A percentile compares a stretch with the other conserved stretches of the same genome.
Evolutionary conservation across 2,797 vertebrate species (phyloP).

Genomic region (Microcaecilia unicolor): DNA sequence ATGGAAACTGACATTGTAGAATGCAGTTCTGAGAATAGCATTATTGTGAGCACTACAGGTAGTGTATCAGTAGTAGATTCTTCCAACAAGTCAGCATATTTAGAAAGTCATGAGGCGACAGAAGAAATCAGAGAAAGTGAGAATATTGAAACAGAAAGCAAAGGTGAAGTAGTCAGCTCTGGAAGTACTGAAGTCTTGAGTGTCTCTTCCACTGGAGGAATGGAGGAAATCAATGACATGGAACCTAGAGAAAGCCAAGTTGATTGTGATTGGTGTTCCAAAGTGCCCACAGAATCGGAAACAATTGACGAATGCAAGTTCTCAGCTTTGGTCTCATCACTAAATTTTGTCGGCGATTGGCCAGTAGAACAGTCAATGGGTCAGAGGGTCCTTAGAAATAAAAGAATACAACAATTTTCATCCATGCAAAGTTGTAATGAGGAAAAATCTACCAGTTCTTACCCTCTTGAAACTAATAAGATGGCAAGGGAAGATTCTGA

Average conservation of each 20-base stretch:
- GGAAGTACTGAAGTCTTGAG: background rate
- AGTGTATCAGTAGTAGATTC: constrained; percentile 13
- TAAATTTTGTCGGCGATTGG: constrained; percentile 85
- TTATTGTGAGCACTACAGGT: constrained; percentile 4
- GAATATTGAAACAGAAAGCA: background rate
- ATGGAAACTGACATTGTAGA: constrained; percentile 5
- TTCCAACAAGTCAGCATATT: constrained; percentile 10
- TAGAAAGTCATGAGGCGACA: constrained; percentile 14
- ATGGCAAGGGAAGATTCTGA: background rate
- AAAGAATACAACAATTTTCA: too few species aligned
- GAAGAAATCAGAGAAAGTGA: constrained; percentile 4
- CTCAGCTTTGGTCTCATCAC: constrained; percentile 9
- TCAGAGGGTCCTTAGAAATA: constrained; percentile 59
- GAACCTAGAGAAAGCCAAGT: constrained; percentile 4
- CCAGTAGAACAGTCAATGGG: constrained; percentile 65
- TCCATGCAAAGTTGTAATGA: too few species aligned
- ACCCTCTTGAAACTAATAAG: constrained; percentile 5
- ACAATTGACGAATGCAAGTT: constrained; percentile 11
- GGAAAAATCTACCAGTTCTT: background rate
- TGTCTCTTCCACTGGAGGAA: background rate
- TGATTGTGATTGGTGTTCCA: constrained; percentile 3
- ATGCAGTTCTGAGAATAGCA: constrained; percentile 4
- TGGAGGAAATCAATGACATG: constrained; percentile 7
- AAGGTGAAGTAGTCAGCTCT: background rate
- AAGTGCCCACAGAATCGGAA: constrained; percentile 9